Evolutionary conservation across 2,797 vertebrate species (phyloP).

Genomic region (Steatocranus sp.): DNA sequence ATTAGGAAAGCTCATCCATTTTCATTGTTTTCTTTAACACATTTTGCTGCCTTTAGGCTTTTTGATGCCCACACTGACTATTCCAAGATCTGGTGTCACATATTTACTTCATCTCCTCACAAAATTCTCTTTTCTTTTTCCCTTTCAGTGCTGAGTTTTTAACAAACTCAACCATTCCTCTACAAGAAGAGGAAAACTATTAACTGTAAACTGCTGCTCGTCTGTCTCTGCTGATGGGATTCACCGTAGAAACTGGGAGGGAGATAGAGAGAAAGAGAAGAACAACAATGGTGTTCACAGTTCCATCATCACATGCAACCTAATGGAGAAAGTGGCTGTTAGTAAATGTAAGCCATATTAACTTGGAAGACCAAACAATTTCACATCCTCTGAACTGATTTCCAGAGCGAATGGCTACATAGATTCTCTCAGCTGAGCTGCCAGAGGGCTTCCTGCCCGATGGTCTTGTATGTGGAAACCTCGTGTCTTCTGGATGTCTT

Average conservation of each 20-base stretch:
- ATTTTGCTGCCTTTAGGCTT: not conserved
- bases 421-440: not conserved
- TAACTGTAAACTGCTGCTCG: constrained; percentile 38
- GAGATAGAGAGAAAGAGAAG: constrained; percentile 35
- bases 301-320: constrained; percentile 17
- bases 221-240: constrained; percentile 44
- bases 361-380: not conserved
- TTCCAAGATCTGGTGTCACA: constrained; percentile 22
- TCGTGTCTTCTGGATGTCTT: not conserved
- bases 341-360: constrained; percentile 3
- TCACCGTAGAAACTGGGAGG: constrained; percentile 39
- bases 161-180: constrained; percentile 48
- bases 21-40: not conserved
- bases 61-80: not conserved
- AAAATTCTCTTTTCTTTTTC: constrained; percentile 40
- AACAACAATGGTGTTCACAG: not conserved
- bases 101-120: not conserved
- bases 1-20: not conserved
- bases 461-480: not conserved
- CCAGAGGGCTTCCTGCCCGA: not conserved
- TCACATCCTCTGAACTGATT: not conserved
- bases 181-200: constrained; percentile 52
- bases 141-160: constrained; percentile 81
- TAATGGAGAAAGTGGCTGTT: not conserved
- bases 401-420: not conserved